Conservation (phyloP, 2,113 vertebrate genomes). For the Clarias magur region DNA sequence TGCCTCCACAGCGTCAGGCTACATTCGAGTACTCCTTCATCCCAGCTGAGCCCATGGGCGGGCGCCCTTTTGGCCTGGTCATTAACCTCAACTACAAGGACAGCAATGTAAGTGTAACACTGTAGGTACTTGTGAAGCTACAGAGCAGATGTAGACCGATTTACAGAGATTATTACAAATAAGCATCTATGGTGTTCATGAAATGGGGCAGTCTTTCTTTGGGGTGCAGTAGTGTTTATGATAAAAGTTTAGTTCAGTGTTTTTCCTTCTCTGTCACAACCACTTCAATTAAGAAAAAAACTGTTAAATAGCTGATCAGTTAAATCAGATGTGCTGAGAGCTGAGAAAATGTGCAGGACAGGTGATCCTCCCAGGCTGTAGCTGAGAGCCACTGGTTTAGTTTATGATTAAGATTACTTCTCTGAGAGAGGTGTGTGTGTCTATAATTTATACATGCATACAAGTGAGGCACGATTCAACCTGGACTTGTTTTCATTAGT, state of each 20-base stretch:
- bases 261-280: too few species aligned
- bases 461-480: neutral
- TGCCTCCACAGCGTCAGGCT: slow-evolving; percentile 88
- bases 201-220: neutral
- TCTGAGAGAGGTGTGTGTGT: too few species aligned
- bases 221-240: neutral
- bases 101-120: slow-evolving; percentile 73
- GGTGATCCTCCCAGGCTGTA: too few species aligned
- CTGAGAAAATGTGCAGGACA: too few species aligned
- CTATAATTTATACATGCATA: neutral
- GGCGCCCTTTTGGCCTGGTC: slow-evolving; percentile 92
- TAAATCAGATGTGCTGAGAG: too few species aligned
- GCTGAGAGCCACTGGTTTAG: too few species aligned
- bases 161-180: neutral
- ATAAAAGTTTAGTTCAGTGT: neutral
- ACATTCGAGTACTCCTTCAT: slow-evolving; percentile 99
- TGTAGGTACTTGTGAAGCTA: neutral
- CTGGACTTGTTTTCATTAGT: neutral
- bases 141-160: neutral
- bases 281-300: too few species aligned
- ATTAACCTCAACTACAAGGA: slow-evolving; percentile 99
- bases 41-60: slow-evolving; percentile 96
- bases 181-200: neutral
- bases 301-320: too few species aligned
- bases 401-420: neutral